These are phyloP conservation scores for Temnothorax curvispinosus DNA, from an alignment of 1,140 invertebrate species.

Conservation along the genomic window DNA sequence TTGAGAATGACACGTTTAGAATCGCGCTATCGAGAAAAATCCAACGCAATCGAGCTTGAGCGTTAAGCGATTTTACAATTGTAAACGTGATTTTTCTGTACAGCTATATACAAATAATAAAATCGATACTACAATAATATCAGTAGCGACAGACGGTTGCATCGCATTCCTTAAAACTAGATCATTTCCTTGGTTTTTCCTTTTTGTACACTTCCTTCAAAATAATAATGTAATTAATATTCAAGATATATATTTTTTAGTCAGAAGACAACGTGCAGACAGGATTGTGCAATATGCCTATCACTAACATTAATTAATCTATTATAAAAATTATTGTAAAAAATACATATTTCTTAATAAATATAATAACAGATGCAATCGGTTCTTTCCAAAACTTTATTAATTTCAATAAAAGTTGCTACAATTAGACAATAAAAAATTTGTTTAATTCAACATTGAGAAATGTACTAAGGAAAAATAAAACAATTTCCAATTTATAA, in stretches of 20 bases:
- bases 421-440: too few relatives aligned
- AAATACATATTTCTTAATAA: too few relatives aligned
- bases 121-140: constrained; percentile 34
- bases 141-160: not conserved
- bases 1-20: not conserved
- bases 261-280: not conserved
- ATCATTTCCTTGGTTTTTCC: not conserved
- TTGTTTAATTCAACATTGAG: too few relatives aligned
- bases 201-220: not conserved
- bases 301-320: too few relatives aligned
- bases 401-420: too few relatives aligned
- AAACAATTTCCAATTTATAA: too few relatives aligned
- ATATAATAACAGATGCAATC: too few relatives aligned
- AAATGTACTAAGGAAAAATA: too few relatives aligned
- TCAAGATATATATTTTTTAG: not conserved
- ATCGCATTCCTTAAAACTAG: not conserved
- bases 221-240: not conserved
- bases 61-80: constrained; percentile 39
- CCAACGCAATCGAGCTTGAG: constrained; percentile 45
- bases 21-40: not conserved
- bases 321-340: too few relatives aligned
- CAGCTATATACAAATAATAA: constrained; percentile 49
- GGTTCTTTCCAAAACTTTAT: too few relatives aligned
- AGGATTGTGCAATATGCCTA: too few relatives aligned
- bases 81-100: constrained; percentile 50